Base-by-base conservation (phyloP, 2,888 invertebrate genomes). In the Sclerodermus sp. region DNA sequence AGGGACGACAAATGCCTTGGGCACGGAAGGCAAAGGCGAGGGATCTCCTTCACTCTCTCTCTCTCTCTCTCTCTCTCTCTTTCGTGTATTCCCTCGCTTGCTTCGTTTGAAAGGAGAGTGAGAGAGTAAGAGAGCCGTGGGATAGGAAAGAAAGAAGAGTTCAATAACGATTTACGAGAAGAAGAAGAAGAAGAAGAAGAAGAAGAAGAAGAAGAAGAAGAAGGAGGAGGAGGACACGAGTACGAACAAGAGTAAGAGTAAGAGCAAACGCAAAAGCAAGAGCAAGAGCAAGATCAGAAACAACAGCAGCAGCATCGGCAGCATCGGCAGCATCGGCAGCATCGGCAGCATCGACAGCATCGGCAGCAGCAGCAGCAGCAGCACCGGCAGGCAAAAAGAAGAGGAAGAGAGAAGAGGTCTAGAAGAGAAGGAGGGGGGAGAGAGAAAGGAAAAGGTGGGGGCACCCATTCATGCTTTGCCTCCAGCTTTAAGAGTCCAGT, bases 401-500 rank as follows among this genome's bases (percentile, higher is more conserved):
- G 46, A 42, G 44, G 48, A 49, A 50, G 53, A 14, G 34, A 48
- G 38, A 30, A 42, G 31, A 45, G 37, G 18, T n/a, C 39, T 41
- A 46, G 30, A 40, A n/a, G 29, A 42, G 15, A 32, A 18, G 36
- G 55, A 52, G 51, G 42, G 58, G 59, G 55, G 57, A 52, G 54
- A 49, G 43, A 51, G 51, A 57, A 50, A 54, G 40, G 52, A 43
- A 50, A 41, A 29, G 54, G 71, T 67, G 74, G 74, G 73, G 70
- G 71, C 68, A 73, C 68, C 74, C 75, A 76, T 75, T 76, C 76
- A 76, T 76, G 71, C 68, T 74, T 76, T 72, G 73, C 71, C 70
- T 70, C 66, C 68, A 66, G 71, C 68, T 52, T 61, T 68, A 70
- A 68, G 71, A 73, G 73, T 74, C 70, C 76, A 74, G 76, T 74